Conservation (phyloP, 2,888 invertebrate species). For the Drosophila mercatorum region DNA sequence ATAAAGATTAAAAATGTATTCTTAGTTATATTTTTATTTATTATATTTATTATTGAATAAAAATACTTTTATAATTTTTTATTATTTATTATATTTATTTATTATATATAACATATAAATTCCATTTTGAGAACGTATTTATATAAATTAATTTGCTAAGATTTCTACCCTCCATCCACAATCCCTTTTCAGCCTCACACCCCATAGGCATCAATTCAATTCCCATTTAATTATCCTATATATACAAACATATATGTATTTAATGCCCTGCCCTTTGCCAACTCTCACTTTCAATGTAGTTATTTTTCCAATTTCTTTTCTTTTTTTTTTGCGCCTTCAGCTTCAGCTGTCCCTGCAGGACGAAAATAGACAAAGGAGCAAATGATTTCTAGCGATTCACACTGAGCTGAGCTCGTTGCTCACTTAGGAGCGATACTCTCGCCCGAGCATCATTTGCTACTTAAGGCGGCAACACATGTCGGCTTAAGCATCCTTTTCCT, state of each 20-base stretch:
- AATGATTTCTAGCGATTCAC: slow-evolving; percentile 31
- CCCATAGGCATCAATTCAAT: not conserved
- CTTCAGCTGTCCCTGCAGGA: slow-evolving; percentile 19
- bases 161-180: not conserved
- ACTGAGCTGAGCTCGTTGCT: slow-evolving; percentile 29
- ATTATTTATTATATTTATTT: not conserved
- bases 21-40: too few species aligned
- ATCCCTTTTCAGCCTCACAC: too few species aligned
- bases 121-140: not conserved
- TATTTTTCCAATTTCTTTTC: slow-evolving; percentile 18
- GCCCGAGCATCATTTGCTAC: slow-evolving; percentile 60
- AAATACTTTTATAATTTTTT: too few species aligned
- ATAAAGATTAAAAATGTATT: too few species aligned
- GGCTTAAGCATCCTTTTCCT: slow-evolving; percentile 60
- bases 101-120: not conserved
- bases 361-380: slow-evolving; percentile 29
- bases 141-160: not conserved
- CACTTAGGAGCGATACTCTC: slow-evolving; percentile 34
- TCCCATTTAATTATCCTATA: slow-evolving; percentile 10
- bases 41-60: too few species aligned
- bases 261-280: not conserved
- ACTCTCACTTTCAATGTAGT: slow-evolving; percentile 21
- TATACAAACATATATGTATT: not conserved
- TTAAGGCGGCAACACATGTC: slow-evolving; percentile 69
- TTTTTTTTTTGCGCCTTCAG: not conserved